These are phyloP conservation scores for Drosophila ustulata DNA, from an alignment of 2,888 invertebrate genomes.

Conservation along the genomic window DNA sequence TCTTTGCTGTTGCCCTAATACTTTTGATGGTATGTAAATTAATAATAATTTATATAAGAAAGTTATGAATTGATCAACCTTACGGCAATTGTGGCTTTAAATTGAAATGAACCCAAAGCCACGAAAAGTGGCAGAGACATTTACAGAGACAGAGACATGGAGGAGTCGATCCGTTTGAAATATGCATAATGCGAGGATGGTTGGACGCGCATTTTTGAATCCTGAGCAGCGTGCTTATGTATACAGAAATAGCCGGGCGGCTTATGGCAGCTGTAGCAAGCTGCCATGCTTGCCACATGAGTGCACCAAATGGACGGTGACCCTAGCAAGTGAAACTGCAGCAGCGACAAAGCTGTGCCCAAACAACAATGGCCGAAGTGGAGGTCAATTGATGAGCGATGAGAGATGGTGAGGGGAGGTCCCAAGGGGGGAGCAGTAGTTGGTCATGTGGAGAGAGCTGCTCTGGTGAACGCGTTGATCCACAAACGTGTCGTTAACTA, in stretches of 20 bases:
- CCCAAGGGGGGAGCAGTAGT: background rate
- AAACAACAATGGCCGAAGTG: constrained; percentile 63
- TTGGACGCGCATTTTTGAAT: constrained; percentile 45
- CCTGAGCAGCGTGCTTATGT: constrained; percentile 62
- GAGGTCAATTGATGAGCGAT: constrained; percentile 59
- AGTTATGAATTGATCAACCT: background rate
- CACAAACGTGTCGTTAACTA: constrained; percentile 82
- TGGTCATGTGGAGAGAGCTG: background rate
- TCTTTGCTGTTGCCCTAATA: too few relatives aligned
- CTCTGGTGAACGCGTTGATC: constrained; percentile 76
- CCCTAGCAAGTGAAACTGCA: constrained; percentile 31
- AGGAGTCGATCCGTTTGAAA: constrained; percentile 40
- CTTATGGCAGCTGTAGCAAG: constrained; percentile 67
- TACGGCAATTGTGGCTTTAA: constrained; percentile 33
- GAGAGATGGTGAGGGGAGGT: background rate
- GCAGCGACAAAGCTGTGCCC: constrained; percentile 35
- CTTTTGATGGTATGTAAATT: too few relatives aligned
- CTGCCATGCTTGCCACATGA: constrained; percentile 14
- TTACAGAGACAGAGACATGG: background rate
- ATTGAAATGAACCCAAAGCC: constrained; percentile 37
- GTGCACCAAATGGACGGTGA: constrained; percentile 14
- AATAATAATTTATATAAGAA: background rate
- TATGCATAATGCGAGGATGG: constrained; percentile 49
- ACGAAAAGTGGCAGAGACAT: background rate
- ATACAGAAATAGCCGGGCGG: constrained; percentile 55